Evolutionary conservation across 1,140 invertebrate species (phyloP).

Genomic region (Phocides pigmalion): DNA sequence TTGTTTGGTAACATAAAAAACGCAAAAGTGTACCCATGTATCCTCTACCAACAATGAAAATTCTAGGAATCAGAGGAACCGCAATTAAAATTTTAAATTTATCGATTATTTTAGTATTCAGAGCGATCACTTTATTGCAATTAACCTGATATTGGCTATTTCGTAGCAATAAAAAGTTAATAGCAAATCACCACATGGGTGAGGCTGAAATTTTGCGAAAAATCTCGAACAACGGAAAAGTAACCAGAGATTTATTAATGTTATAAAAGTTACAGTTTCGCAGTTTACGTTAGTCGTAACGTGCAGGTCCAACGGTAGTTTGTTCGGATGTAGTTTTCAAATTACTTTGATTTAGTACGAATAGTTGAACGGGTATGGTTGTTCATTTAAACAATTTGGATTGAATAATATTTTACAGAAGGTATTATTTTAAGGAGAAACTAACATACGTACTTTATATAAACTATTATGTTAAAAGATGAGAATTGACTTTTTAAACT

Average conservation of each 20-base stretch:
- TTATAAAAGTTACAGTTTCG: conserved; percentile 57
- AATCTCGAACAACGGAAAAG: conserved; percentile 44
- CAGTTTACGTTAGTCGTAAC: conserved; percentile 54
- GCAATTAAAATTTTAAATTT: no score
- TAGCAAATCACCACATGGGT: conserved; percentile 8
- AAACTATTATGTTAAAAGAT: no score
- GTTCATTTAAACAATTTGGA: conserved; percentile 31
- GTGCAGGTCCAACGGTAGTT: conserved; percentile 43
- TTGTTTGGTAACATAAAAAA: no score
- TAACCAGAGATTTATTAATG: conserved; percentile 53
- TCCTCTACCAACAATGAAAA: no score
- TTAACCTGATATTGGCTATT: no score
- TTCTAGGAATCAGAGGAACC: no score
- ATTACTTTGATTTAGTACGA: conserved; percentile 47
- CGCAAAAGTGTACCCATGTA: no score
- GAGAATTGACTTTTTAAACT: no score
- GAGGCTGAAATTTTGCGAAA: conserved; percentile 29
- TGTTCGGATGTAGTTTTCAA: conserved; percentile 40
- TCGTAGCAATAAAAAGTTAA: neutral
- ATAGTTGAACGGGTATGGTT: conserved; percentile 5
- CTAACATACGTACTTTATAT: no score
- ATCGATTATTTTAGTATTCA: no score
- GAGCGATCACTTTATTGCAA: no score
- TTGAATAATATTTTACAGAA: neutral
- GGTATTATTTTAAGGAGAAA: no score